Evolutionary conservation across 2,113 vertebrate species (phyloP).

Genomic region (Nestor notabilis): DNA sequence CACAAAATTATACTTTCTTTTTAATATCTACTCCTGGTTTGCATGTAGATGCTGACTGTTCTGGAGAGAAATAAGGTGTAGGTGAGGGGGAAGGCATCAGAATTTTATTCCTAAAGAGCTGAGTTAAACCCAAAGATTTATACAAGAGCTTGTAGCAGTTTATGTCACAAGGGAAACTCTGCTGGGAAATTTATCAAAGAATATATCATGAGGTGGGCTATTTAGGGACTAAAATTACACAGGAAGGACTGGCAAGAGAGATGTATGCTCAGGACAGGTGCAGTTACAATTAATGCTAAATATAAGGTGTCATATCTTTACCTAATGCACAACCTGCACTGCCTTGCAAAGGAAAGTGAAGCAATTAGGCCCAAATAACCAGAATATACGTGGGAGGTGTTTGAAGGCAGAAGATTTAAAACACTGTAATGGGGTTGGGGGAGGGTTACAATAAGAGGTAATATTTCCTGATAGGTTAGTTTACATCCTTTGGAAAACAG

Average conservation of each 20-base stretch:
- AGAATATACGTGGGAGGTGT: conserved; percentile 42
- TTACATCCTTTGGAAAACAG: conserved; percentile 43
- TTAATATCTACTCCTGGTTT: not conserved
- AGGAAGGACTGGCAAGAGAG: conserved; percentile 40
- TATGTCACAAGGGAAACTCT: conserved; percentile 12
- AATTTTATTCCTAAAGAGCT: not conserved
- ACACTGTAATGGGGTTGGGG: conserved; percentile 7
- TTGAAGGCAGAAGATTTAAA: conserved; percentile 24
- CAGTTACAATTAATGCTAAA: conserved; percentile 70
- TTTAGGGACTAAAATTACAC: conserved; percentile 70
- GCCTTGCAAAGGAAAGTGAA: conserved; percentile 33
- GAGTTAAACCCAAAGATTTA: not conserved
- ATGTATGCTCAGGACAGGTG: not conserved
- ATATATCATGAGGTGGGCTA: conserved; percentile 48
- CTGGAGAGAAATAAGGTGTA: not conserved
- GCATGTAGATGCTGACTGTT: not conserved
- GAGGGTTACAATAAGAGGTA: conserved; percentile 27
- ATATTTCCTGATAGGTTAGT: conserved; percentile 42
- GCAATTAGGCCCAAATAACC: conserved; percentile 49
- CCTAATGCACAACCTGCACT: conserved; percentile 21
- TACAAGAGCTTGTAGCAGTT: conserved; percentile 35
- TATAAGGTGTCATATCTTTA: conserved; percentile 67
- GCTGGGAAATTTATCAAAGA: conserved; percentile 51
- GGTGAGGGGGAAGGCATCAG: not conserved
- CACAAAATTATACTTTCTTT: not conserved